Conservation (phyloP, 2,113 vertebrate species). For the Anas platyrhynchos region DNA sequence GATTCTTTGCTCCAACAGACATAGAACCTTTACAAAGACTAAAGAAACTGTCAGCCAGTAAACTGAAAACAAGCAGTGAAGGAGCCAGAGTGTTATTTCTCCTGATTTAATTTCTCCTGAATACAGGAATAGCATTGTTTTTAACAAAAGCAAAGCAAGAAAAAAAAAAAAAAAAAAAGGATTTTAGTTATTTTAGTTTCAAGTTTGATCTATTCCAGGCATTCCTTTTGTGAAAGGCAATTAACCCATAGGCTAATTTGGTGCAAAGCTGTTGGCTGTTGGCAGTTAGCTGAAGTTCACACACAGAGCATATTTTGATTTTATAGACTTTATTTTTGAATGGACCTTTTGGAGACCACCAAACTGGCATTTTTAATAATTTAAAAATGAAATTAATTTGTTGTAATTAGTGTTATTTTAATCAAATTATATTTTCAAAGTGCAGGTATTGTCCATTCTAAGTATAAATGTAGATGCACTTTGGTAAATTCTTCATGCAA, state of each 20-base stretch:
- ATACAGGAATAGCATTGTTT: neutral
- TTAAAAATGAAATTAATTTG: conserved; percentile 62
- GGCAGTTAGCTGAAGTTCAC: neutral
- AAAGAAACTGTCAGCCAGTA: neutral
- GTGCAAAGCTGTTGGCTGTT: neutral
- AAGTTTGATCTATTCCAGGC: neutral
- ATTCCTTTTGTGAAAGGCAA: neutral
- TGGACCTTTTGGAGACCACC: conserved; percentile 2
- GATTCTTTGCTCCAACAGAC: neutral
- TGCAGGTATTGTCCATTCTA: conserved; percentile 9
- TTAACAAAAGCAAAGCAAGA: neutral
- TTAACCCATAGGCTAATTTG: neutral
- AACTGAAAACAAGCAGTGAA: neutral
- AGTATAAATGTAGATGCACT: conserved; percentile 18
- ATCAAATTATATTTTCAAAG: conserved; percentile 46
- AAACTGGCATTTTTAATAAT: conserved; percentile 53
- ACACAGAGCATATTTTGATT: conserved; percentile 24
- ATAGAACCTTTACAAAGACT: neutral
- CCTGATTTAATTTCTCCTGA: neutral
- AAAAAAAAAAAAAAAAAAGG: neutral
- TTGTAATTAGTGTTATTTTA: conserved; percentile 21
- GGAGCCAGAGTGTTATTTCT: neutral
- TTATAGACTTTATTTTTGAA: conserved; percentile 25
- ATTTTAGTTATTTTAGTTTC: neutral
- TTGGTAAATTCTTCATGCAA: neutral